Evolutionary conservation across 2,888 invertebrate species (phyloP).

Genomic region (Perizoma flavofasciatum): DNA sequence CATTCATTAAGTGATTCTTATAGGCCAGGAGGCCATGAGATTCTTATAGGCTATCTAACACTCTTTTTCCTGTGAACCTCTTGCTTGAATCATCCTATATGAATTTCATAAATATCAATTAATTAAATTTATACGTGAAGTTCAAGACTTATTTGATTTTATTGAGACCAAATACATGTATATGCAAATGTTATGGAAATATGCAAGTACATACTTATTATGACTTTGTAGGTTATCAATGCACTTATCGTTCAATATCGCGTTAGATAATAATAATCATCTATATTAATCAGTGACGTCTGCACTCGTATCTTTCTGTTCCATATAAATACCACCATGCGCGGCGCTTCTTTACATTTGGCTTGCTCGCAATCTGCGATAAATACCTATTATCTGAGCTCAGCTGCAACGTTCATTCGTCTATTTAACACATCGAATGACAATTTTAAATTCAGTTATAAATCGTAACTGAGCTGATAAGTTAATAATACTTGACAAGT

Average conservation of each 20-base stretch:
- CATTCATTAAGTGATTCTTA: too few species aligned
- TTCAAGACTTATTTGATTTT: too few species aligned
- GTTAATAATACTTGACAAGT: not conserved
- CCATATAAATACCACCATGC: constrained; percentile 33
- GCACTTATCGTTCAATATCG: constrained; percentile 29
- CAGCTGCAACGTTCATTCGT: not conserved
- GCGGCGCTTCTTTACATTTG: constrained; percentile 23
- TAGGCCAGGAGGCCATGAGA: too few species aligned
- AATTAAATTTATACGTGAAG: not conserved
- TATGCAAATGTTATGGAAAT: not conserved
- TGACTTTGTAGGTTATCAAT: constrained; percentile 8
- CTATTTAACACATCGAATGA: not conserved
- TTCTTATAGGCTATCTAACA: too few species aligned
- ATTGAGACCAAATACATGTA: not conserved
- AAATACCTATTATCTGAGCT: constrained; percentile 19
- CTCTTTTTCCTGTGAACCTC: too few species aligned
- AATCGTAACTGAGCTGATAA: constrained; percentile 5
- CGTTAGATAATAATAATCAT: constrained; percentile 27
- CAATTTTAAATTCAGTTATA: constrained; percentile 4
- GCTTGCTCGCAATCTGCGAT: constrained; percentile 23
- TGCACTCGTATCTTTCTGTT: constrained; percentile 16
- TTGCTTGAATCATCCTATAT: too few species aligned
- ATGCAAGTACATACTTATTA: not conserved
- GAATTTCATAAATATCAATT: too few species aligned
- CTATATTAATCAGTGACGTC: constrained; percentile 20